These are phyloP conservation scores for Cataglyphis altisquamis DNA, from an alignment of 2,888 invertebrate species.

Conservation along the genomic window DNA sequence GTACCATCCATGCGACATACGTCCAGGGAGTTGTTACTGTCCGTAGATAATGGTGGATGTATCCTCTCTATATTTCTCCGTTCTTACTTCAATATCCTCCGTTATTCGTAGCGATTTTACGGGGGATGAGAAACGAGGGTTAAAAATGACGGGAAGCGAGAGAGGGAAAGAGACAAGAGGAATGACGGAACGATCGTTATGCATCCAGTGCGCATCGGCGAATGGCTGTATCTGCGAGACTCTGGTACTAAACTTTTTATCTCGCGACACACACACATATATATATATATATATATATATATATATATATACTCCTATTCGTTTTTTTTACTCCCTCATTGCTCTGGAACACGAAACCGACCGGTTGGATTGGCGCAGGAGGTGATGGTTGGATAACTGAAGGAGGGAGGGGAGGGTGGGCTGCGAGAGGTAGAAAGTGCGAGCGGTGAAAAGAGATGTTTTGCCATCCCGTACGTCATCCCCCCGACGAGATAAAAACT, in stretches of 20 bases:
- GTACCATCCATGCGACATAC: slow-evolving; percentile 1
- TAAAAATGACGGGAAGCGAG: background rate
- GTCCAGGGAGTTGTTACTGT: slow-evolving; percentile 39
- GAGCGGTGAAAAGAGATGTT: slow-evolving; percentile 54
- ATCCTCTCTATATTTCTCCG: background rate
- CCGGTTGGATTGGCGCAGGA: slow-evolving; percentile 9
- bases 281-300: slow-evolving; percentile 49
- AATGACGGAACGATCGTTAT: slow-evolving; percentile 48
- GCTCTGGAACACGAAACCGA: slow-evolving; percentile 22
- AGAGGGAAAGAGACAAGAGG: background rate
- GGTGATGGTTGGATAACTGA: background rate
- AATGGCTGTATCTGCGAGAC: slow-evolving; percentile 64
- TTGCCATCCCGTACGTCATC: slow-evolving; percentile 63
- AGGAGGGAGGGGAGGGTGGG: background rate
- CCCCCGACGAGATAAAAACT: slow-evolving; percentile 67
- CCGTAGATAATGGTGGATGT: slow-evolving; percentile 44
- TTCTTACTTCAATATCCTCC: background rate
- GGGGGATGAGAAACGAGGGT: background rate
- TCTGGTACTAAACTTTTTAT: slow-evolving; percentile 72
- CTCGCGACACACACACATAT: slow-evolving; percentile 56
- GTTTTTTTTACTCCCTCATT: background rate
- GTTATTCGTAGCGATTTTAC: slow-evolving; percentile 18
- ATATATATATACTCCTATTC: slow-evolving; percentile 17
- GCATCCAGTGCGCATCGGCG: slow-evolving; percentile 55
- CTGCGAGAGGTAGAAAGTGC: slow-evolving; percentile 26